Percentiles rank a stretch among this genome's conserved stretches.
phyloP scores from a whole-genome alignment of 2,888 invertebrate species.

The Apotomis capreana region DNA sequence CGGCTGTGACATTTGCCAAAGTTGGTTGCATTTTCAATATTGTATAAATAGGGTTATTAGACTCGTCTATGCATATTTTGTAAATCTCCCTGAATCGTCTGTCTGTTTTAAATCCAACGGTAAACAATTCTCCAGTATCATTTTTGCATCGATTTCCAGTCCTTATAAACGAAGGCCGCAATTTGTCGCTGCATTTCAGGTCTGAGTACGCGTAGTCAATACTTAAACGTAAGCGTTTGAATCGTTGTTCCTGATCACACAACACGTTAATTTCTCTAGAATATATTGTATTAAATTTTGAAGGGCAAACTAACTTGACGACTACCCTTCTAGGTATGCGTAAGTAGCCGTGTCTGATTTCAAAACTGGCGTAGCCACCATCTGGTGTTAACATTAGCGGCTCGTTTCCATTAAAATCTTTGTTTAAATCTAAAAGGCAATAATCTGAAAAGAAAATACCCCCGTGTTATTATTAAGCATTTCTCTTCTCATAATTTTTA shows the following conservation, averaged over 20 bases:
- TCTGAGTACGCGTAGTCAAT: slow-evolving; percentile 50
- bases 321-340: slow-evolving; percentile 48
- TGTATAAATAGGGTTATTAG: slow-evolving; percentile 51
- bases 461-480: too few species aligned
- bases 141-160: slow-evolving; percentile 49
- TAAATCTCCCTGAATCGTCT: slow-evolving; percentile 51
- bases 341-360: slow-evolving; percentile 47
- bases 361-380: slow-evolving; percentile 46
- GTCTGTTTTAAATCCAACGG: slow-evolving; percentile 51
- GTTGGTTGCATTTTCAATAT: slow-evolving; percentile 48
- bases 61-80: slow-evolving; percentile 56
- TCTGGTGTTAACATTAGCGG: slow-evolving; percentile 50
- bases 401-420: slow-evolving; percentile 49
- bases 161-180: slow-evolving; percentile 44
- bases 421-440: slow-evolving; percentile 54
- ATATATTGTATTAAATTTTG: slow-evolving; percentile 47
- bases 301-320: slow-evolving; percentile 55
- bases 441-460: too few species aligned
- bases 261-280: slow-evolving; percentile 44
- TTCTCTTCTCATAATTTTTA: too few species aligned
- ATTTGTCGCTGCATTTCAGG: slow-evolving; percentile 54
- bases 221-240: slow-evolving; percentile 44
- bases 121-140: slow-evolving; percentile 49
- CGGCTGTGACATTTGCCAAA: slow-evolving; percentile 44
- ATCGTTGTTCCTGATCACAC: slow-evolving; percentile 50